These are phyloP conservation scores for Dendrolimus punctatus DNA, from an alignment of 1,140 invertebrate genomes.

Conservation along the genomic window DNA sequence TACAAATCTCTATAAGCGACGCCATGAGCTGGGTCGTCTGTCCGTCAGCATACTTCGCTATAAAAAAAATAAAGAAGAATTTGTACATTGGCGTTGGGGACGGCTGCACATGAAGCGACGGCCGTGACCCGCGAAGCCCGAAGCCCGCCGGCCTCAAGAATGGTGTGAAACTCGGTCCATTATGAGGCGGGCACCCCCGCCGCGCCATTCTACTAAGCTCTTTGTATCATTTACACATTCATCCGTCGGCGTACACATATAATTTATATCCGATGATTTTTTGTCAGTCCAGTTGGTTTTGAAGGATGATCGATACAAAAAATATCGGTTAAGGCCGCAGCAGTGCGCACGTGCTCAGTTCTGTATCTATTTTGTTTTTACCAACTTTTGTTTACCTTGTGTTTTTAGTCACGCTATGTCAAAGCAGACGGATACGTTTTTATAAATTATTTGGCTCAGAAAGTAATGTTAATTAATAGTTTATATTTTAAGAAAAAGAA, in stretches of 20 bases:
- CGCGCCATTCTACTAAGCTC: constrained; percentile 42
- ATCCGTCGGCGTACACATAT: constrained; percentile 44
- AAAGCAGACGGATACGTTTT: too few relatives aligned
- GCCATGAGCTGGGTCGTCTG: too few relatives aligned
- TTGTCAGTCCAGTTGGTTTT: constrained; percentile 43
- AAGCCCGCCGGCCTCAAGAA: constrained; percentile 41
- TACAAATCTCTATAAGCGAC: too few relatives aligned
- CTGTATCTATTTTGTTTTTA: too few relatives aligned
- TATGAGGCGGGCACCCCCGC: constrained; percentile 41
- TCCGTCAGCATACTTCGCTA: too few relatives aligned
- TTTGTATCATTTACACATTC: constrained; percentile 31
- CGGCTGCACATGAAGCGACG: constrained; percentile 6
- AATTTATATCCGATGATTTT: constrained; percentile 54
- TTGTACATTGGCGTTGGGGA: too few relatives aligned
- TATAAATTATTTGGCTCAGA: too few relatives aligned
- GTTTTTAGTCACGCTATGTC: too few relatives aligned
- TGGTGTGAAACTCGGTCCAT: constrained; percentile 53
- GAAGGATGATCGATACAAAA: constrained; percentile 32
- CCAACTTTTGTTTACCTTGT: too few relatives aligned
- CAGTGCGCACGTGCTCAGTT: constrained; percentile 3
- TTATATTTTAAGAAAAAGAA: too few relatives aligned
- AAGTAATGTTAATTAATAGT: too few relatives aligned
- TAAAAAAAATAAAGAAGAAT: too few relatives aligned
- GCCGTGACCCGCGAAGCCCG: constrained; percentile 32
- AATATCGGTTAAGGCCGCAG: constrained; percentile 15